phyloP scores from a whole-genome alignment of 2,113 vertebrate genomes.

The Cepphus grylle region DNA sequence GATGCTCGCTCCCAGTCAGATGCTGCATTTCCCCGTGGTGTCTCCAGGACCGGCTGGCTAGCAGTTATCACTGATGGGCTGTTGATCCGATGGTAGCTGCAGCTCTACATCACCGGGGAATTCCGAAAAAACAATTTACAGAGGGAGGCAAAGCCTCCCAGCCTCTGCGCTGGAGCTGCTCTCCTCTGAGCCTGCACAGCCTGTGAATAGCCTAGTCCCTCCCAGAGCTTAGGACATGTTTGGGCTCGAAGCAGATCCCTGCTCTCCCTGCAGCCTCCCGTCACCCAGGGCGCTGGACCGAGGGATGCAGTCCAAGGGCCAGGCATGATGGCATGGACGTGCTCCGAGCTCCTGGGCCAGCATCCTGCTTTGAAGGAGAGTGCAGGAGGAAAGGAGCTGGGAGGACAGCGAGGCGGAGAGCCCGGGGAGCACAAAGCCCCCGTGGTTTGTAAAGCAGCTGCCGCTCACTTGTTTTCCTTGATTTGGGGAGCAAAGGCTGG shows the following conservation, averaged over 20 bases:
- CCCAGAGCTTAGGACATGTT: not conserved
- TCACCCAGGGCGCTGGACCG: rapidly evolving
- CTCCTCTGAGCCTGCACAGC: not conserved
- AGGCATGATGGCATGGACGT: rapidly evolving
- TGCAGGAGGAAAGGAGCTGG: not conserved
- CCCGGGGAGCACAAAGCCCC: not conserved
- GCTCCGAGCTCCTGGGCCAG: rapidly evolving
- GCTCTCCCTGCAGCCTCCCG: not conserved
- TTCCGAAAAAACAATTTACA: rapidly evolving
- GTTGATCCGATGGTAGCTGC: rapidly evolving
- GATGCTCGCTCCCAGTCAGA: not conserved
- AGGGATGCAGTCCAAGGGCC: not conserved
- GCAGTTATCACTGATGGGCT: rapidly evolving
- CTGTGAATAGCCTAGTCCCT: not conserved
- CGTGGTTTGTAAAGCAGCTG: rapidly evolving
- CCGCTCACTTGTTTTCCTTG: not conserved
- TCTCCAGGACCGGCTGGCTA: not conserved
- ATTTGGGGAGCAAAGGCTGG: not conserved
- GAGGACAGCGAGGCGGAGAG: not conserved
- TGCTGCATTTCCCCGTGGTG: rapidly evolving
- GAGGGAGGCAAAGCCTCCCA: not conserved
- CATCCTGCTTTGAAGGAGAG: not conserved
- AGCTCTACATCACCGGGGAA: not conserved
- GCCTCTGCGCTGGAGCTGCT: not conserved
- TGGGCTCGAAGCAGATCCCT: not conserved